phyloP scores from a whole-genome alignment of 2,113 vertebrate species.

The Crotophaga sulcirostris region DNA sequence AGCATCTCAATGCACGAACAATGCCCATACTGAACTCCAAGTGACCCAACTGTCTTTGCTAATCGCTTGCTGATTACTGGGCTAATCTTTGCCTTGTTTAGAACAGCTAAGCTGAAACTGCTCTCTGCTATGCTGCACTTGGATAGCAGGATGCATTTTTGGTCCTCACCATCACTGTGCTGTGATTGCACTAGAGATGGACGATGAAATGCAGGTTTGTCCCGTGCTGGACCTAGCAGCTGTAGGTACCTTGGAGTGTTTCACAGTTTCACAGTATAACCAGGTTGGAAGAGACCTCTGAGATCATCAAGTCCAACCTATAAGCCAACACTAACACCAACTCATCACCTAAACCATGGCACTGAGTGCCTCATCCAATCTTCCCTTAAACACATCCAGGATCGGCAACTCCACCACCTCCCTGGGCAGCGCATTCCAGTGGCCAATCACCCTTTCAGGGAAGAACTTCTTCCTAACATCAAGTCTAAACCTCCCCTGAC shows the following conservation, averaged over 20 bases:
- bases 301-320: no score
- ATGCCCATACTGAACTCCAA: conserved; percentile 63
- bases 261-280: no score
- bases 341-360: no score
- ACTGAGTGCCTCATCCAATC: no score
- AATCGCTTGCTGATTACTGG: conserved; percentile 75
- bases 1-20: conserved; percentile 44
- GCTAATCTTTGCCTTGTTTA: conserved; percentile 79
- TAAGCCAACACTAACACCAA: no score
- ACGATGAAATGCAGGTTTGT: not conserved
- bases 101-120: conserved; percentile 69
- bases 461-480: no score
- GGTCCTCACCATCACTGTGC: not conserved
- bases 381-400: no score
- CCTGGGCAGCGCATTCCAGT: no score
- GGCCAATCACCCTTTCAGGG: no score
- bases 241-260: not conserved
- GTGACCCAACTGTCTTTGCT: conserved; percentile 75
- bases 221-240: not conserved
- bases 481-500: no score
- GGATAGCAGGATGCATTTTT: conserved; percentile 49
- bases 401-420: no score
- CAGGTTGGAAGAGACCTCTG: no score
- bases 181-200: not conserved
- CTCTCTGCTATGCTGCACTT: conserved; percentile 64